Evolutionary conservation across 1,140 invertebrate genomes (phyloP).

Genomic region (Mamestra configurata): DNA sequence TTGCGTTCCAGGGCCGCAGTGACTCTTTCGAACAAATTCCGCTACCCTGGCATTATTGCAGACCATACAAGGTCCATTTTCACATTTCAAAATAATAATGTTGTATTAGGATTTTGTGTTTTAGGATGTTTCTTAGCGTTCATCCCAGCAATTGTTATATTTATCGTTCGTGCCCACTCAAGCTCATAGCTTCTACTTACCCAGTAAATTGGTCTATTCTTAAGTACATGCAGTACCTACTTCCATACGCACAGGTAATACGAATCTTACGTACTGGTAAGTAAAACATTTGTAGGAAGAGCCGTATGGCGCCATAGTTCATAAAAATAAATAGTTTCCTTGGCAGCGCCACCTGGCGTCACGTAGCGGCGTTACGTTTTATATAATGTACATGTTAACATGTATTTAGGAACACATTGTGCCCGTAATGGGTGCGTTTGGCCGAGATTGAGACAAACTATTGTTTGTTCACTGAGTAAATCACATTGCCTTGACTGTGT

Average conservation of each 20-base stretch:
- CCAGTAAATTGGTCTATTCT: no score
- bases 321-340: slow-evolving; percentile 34
- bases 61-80: no score
- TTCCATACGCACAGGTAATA: not conserved
- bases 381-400: slow-evolving; percentile 28
- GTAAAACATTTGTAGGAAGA: slow-evolving; percentile 1
- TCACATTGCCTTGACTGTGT: slow-evolving; percentile 13
- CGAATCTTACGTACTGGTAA: not conserved
- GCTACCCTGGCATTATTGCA: no score
- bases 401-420: slow-evolving; percentile 29
- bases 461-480: not conserved
- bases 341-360: slow-evolving; percentile 23
- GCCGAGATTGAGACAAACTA: slow-evolving; percentile 24
- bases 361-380: slow-evolving; percentile 32
- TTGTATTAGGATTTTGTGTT: no score
- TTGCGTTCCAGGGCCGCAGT: no score
- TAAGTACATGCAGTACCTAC: not conserved
- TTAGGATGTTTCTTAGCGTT: no score
- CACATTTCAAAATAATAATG: no score
- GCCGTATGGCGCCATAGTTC: not conserved
- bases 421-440: slow-evolving; percentile 10
- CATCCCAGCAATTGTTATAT: no score
- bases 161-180: no score
- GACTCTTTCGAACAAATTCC: no score
- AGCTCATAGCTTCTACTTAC: no score